Percentiles rank a stretch among this genome's conserved stretches.
Evolutionary conservation across 2,888 invertebrate species (phyloP).

Genomic region (Harpalus rubripes): DNA sequence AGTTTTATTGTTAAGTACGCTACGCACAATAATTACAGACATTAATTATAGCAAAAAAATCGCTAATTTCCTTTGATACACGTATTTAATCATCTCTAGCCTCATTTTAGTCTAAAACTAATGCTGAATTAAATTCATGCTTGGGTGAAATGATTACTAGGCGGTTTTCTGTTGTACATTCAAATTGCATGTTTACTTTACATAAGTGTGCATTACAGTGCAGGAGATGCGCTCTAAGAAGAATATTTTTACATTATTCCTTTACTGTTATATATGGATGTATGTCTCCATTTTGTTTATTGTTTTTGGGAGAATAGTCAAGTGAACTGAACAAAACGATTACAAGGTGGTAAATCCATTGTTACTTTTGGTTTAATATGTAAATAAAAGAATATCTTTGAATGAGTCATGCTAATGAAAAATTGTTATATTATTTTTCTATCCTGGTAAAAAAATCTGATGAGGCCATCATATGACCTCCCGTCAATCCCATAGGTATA

Average conservation of each 20-base stretch:
- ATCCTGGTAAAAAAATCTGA: no score
- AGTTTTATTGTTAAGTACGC: constrained; percentile 24
- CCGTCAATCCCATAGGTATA: no score
- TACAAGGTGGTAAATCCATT: neutral
- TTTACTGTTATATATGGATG: neutral
- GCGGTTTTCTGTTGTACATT: constrained; percentile 33
- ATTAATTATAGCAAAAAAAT: constrained; percentile 44
- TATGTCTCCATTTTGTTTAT: neutral
- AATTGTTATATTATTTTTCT: no score
- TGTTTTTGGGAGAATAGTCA: neutral
- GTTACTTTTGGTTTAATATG: no score
- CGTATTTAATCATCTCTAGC: constrained; percentile 40
- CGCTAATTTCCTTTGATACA: constrained; percentile 37
- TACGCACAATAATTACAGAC: constrained; percentile 42
- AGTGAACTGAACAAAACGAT: neutral
- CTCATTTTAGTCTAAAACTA: constrained; percentile 51
- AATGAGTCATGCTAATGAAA: no score
- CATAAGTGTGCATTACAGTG: constrained; percentile 1
- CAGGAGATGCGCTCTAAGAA: neutral
- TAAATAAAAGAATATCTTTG: no score
- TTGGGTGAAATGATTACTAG: constrained; percentile 25
- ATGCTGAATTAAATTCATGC: constrained; percentile 40
- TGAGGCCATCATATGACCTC: no score
- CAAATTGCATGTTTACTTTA: constrained; percentile 38
- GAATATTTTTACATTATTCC: neutral